Percentiles rank a stretch among this genome's conserved stretches.
phyloP scores from a whole-genome alignment of 2,888 invertebrate genomes.

The Philhelius pedissequus region DNA sequence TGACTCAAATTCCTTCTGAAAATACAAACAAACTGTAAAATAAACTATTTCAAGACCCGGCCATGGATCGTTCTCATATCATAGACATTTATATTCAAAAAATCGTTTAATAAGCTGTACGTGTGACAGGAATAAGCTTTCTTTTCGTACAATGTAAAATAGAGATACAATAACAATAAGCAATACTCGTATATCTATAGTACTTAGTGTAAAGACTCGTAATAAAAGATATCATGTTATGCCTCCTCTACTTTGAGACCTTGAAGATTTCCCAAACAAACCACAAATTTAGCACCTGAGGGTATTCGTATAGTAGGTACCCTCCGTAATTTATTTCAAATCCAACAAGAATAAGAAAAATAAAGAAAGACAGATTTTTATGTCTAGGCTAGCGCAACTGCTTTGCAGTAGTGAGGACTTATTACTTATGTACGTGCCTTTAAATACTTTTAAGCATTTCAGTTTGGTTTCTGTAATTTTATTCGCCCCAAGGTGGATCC shows the following conservation, averaged over 20 bases:
- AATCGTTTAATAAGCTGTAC: constrained; percentile 64
- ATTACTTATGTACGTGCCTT: constrained; percentile 54
- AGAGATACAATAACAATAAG: background rate
- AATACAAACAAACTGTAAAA: no score
- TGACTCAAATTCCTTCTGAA: no score
- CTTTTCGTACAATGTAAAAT: background rate
- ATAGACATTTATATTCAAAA: constrained; percentile 46
- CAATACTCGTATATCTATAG: background rate
- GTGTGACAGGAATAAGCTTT: constrained; percentile 12
- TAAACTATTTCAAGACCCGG: background rate
- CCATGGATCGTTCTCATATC: constrained; percentile 5
- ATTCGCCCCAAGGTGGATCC: constrained; percentile 1
- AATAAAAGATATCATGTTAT: constrained; percentile 19
- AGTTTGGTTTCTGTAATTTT: constrained; percentile 18
- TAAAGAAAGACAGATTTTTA: constrained; percentile 35
- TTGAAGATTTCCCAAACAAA: constrained; percentile 18
- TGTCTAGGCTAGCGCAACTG: constrained; percentile 13
- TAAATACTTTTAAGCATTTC: constrained; percentile 5
- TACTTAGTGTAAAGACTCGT: background rate
- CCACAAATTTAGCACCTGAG: constrained; percentile 5
- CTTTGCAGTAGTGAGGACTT: constrained; percentile 48
- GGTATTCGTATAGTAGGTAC: background rate
- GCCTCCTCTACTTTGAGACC: background rate
- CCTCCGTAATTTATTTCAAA: constrained; percentile 38
- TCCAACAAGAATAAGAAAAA: background rate